Conservation (phyloP, 2,888 invertebrate species). For the Belgica antarctica region DNA sequence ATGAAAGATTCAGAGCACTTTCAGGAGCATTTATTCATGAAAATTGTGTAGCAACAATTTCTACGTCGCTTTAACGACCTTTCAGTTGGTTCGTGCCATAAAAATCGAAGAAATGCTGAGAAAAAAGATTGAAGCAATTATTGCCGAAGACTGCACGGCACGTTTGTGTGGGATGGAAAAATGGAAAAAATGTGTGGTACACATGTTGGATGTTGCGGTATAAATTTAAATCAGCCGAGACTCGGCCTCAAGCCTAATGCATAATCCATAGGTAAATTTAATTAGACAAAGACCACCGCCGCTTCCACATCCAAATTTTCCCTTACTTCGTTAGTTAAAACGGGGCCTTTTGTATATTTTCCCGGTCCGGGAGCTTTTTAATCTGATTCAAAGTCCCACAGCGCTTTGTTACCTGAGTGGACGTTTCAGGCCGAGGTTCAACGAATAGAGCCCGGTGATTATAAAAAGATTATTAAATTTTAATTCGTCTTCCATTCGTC, state of each 20-base stretch:
- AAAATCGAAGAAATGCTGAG: not conserved
- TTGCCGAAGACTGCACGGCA: too few species aligned
- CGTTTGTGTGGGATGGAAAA: too few species aligned
- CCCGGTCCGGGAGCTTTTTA: slow-evolving; percentile 1
- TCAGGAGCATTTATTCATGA: not conserved
- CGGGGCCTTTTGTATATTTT: not conserved
- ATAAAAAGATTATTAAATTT: slow-evolving; percentile 42
- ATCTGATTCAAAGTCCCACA: not conserved
- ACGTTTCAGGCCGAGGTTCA: not conserved
- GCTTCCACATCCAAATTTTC: not conserved
- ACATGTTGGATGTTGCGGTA: not conserved
- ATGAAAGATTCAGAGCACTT: slow-evolving; percentile 1
- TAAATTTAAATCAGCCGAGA: slow-evolving; percentile 3
- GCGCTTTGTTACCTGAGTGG: not conserved
- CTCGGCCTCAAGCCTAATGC: not conserved
- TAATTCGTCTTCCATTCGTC: slow-evolving; percentile 20
- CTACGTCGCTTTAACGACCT: slow-evolving; percentile 6
- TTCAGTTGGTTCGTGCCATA: slow-evolving; percentile 12
- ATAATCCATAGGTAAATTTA: slow-evolving; percentile 39
- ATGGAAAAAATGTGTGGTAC: too few species aligned
- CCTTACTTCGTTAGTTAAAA: slow-evolving; percentile 6
- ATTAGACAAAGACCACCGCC: slow-evolving; percentile 23
- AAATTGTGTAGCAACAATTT: slow-evolving; percentile 27
- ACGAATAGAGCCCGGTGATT: slow-evolving; percentile 13
- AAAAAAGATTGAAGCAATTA: not conserved